Base-by-base conservation (phyloP, 2,797 vertebrate species). In the Apodemus agrarius region DNA sequence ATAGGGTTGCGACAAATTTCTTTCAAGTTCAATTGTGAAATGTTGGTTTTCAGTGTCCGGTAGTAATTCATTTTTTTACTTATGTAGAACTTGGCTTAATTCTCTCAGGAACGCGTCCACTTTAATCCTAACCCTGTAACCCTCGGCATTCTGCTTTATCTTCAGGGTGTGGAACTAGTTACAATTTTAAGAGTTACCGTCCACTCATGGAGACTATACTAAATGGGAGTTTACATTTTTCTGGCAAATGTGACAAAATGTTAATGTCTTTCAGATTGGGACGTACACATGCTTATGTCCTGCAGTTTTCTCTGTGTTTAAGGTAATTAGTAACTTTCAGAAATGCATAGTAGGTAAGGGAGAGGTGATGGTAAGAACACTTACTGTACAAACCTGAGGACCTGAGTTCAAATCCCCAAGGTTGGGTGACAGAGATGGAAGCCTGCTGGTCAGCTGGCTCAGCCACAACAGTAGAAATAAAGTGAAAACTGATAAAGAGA, bases 11-110 rank as follows among this genome's bases (percentile, higher is more conserved):
- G n/a, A n/a, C n/a, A n/a, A n/a, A n/a, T n/a, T n/a, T n/a, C 81
- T 93, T 95, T 57, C 40, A 96, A 61, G 65, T 85, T 94, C 72
- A 82, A 75, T 16, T 82, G 59, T 46, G 37, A 95, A 94, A 57
- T 93, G 34, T 2, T 91, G 49, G 19, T 93, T 95, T 92, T 80
- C 37, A 52, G 61, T 89, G 78, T 7, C 63, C 46, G 4, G 13
- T 19, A 16, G 17, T 6, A n/a, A 80, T n/a, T 80, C 24, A 61
- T 89, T 92, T 83, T 91, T 72, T 65, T 84, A 79, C 26, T 57
- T 95, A 89, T 81, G 34, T 84, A 54, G 95, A 96, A 91, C 7
- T 57, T 54, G 63, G 81, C 67, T 67, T 81, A 40, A 59, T 52
- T 75, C 22, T 61, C 24, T 4, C 3, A 43, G 34, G n/a, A 57